phyloP scores from a whole-genome alignment of 2,113 vertebrate species.

The Tyto alba region DNA sequence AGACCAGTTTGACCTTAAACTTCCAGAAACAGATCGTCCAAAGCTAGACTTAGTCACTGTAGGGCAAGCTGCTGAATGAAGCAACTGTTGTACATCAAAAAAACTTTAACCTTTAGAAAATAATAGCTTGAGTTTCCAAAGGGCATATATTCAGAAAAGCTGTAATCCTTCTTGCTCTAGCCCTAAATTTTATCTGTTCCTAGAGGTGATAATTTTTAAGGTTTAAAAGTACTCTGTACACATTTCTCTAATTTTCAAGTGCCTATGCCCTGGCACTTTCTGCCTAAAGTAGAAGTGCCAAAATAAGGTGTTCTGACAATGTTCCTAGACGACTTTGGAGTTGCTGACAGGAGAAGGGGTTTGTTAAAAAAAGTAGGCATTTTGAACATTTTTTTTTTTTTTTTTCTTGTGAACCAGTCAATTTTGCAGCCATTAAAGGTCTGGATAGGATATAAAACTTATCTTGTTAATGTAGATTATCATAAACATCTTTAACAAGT shows the following conservation, averaged over 20 bases:
- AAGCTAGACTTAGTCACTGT: not conserved
- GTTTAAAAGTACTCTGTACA: not conserved
- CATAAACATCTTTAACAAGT: not conserved
- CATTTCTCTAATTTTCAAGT: not conserved
- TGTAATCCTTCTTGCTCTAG: not conserved
- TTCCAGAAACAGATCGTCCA: slow-evolving; percentile 33
- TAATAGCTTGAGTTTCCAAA: slow-evolving; percentile 58
- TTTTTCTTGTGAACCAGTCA: not conserved
- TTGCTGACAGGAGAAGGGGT: not conserved
- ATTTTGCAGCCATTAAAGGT: not conserved
- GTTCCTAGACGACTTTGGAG: not conserved
- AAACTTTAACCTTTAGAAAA: slow-evolving; percentile 62
- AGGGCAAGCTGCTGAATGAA: slow-evolving; percentile 26
- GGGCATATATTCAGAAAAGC: slow-evolving; percentile 14
- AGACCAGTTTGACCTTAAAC: slow-evolving; percentile 60
- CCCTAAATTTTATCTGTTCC: slow-evolving; percentile 15
- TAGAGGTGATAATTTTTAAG: slow-evolving; percentile 24
- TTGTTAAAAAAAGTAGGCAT: not conserved
- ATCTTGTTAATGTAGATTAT: not conserved
- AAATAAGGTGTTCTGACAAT: not conserved
- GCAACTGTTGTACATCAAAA: slow-evolving; percentile 47
- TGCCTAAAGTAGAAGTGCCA: not conserved
- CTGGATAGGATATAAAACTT: not conserved
- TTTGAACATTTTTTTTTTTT: not conserved
- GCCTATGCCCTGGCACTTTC: not conserved